Base-by-base conservation (phyloP, 2,888 invertebrate genomes). In the Coremacera marginata region DNA sequence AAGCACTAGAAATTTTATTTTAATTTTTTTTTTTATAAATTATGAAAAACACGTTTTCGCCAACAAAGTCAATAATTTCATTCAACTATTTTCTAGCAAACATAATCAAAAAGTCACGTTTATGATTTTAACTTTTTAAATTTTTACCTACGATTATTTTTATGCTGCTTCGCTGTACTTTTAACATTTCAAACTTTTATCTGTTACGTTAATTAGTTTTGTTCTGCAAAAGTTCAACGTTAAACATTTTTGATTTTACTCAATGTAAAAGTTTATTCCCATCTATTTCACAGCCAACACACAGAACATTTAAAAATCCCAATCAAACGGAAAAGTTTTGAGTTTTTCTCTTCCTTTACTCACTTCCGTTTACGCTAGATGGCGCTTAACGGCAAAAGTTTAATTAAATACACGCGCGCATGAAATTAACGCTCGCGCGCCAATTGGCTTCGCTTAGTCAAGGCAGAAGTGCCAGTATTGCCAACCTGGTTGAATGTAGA, bases 191-290 rank as follows among this genome's bases (percentile, higher is more conserved):
- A 80, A 86, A 86, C 82, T 87, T 86, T 83, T 84, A 84, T 84
- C 87, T 86, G 84, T 81, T 81, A 84, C 87, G 86, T 87, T 87
- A 87, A 87, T 87, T 87, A 87, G 87, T 88, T 88, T 87, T 86
- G 86, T 81, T 82, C 70, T 34, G 49, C 51, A 34, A 73, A 77
- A 78, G 65, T 62, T 79, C 75, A 74, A 22, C 22, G 44, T 7
- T 83, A 83, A 86, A 87, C 83, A 83, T 84, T 84, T 85, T 85
- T 86, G 86, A 84, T 86, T 85, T 87, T 84, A 63, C 44, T 70
- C 78, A 51, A 76, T 77, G 81, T 77, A 71, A 62, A 63, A 70
- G 34, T 37, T 27, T 4, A 16, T 44, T 37, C 16, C 70, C 51
- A 31, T 31, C 31, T 31, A 31, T 44, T 68, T 55, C 65, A 34